Base-by-base conservation (phyloP, 2,888 invertebrate genomes). In the Dryocosmus kuriphilus region DNA sequence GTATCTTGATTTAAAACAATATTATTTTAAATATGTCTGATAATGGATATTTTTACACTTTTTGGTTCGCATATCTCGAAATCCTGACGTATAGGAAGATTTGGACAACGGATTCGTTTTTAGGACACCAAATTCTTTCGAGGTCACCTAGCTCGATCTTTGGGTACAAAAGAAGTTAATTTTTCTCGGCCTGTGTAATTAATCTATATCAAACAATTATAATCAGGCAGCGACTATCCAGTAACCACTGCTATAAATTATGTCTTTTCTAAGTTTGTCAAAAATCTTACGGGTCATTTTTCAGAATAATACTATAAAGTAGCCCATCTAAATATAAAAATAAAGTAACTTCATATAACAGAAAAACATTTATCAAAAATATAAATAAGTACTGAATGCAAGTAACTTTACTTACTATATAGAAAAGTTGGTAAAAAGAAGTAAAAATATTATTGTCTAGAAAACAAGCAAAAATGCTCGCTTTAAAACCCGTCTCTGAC, bases 261-360 rank as follows among this genome's bases (percentile, higher is more conserved):
- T n/a, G 22, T 19, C 38, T 67, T 71, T n/a, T 32, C 30, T 71
- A 71, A 30, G 30, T 51, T 55, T 71, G 71, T 19, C 22, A 24
- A 24, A 24, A 65, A 16, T 65, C 6, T 7, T 24, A 5, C 51
- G 46, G 30, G 19, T n/a, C n/a, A 46, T 30, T n/a, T 51, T 27
- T 51, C 30, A 51, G 8, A 67, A 46, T 8, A n/a, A 62, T 62
- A 19, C n/a, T 62, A n/a, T 1, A 19, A n/a, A 62, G 3, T n/a
- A 32, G 2, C 8, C 9, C n/a, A 16, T 11, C 9, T 1, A 30
- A 61, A 19, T 61, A 30, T 61, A n/a, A 32, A 27, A 62, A 62
- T n/a, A 55, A 61, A 62, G n/a, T n/a, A 32, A 62, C 27, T 3
- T 4, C 30, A 1, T 16, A 16, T n/a, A 32, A 61, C 27, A 61